Conservation (phyloP, 2,888 invertebrate species). For the Ormia ochracea region DNA sequence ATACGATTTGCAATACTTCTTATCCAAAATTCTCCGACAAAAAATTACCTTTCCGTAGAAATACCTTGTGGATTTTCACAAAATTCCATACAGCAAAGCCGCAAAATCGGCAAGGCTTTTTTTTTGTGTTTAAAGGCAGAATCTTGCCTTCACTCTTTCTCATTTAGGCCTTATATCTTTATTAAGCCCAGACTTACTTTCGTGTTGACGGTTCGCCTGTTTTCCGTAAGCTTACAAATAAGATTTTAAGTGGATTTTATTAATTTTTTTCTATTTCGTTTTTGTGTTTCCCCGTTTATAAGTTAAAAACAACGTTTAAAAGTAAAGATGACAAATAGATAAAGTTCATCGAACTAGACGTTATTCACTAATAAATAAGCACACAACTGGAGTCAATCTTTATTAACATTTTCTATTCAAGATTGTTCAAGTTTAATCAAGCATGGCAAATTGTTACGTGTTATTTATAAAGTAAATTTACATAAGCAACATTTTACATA, state of each 20-base stretch:
- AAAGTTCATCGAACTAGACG: constrained; percentile 14
- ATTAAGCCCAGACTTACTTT: not conserved
- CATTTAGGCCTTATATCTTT: not conserved
- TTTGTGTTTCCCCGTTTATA: constrained; percentile 5
- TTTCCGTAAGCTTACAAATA: not conserved
- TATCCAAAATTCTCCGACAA: too few species aligned
- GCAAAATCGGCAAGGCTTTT: not conserved
- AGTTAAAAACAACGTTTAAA: not conserved
- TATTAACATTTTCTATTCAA: not conserved
- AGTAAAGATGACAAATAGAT: not conserved
- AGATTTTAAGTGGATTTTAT: not conserved
- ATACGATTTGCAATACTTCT: too few species aligned
- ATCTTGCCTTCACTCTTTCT: not conserved
- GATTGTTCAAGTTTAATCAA: not conserved
- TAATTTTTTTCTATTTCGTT: too few species aligned
- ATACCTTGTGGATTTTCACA: too few species aligned
- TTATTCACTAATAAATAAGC: not conserved
- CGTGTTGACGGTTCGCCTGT: not conserved
- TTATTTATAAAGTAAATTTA: constrained; percentile 14
- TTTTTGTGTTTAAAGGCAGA: too few species aligned
- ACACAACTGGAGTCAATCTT: too few species aligned
- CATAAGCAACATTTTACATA: not conserved
- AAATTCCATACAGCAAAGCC: too few species aligned
- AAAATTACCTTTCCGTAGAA: too few species aligned
- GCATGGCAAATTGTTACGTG: constrained; percentile 8